phyloP scores from a whole-genome alignment of 2,113 vertebrate species.

The Chamaetylas fuelleborni region DNA sequence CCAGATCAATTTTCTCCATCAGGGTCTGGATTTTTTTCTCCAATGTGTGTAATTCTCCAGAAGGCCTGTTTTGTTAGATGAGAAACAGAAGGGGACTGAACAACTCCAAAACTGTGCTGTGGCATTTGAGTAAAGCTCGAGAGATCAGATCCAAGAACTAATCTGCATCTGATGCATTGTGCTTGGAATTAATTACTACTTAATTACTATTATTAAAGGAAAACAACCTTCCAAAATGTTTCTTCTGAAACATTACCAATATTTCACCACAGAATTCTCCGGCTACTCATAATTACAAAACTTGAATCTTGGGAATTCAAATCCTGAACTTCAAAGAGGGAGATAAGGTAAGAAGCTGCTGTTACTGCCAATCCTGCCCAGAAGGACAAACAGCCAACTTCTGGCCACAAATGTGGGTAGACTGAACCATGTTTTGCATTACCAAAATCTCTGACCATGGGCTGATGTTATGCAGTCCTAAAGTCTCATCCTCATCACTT shows the following conservation, averaged over 20 bases:
- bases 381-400: background rate
- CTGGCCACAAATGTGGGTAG: background rate
- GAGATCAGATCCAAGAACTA: slow-evolving; percentile 4
- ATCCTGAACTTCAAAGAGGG: background rate
- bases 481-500: background rate
- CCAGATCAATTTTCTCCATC: background rate
- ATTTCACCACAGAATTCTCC: background rate
- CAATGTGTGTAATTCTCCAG: background rate
- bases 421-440: background rate
- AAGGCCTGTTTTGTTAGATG: background rate
- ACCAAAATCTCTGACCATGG: background rate
- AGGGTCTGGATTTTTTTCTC: background rate
- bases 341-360: background rate
- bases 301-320: background rate
- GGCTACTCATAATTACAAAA: background rate
- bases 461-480: background rate
- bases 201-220: background rate
- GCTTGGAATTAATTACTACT: background rate
- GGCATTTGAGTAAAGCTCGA: background rate
- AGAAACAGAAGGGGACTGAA: background rate
- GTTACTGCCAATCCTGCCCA: background rate
- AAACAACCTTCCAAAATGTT: slow-evolving; percentile 5
- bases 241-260: background rate
- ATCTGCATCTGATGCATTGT: background rate
- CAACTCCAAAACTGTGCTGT: background rate